phyloP scores from a whole-genome alignment of 2,113 vertebrate species.

The Hippopotamus amphibius region DNA sequence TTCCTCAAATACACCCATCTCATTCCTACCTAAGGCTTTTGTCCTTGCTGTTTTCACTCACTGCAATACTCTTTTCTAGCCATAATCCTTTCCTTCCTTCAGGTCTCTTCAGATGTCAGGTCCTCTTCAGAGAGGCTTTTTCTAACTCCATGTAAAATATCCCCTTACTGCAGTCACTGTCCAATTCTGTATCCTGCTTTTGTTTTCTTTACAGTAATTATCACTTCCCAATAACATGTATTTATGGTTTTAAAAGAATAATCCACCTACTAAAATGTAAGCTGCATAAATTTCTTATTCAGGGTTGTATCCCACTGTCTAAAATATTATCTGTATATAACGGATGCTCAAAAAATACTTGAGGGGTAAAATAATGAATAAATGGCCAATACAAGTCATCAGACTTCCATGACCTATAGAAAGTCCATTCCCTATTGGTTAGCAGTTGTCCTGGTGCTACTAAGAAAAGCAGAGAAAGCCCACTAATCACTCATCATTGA shows the following conservation, averaged over 20 bases:
- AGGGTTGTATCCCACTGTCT: background rate
- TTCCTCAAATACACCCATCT: background rate
- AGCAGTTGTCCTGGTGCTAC: background rate
- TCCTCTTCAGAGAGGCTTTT: background rate
- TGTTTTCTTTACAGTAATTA: background rate
- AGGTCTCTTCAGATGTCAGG: background rate
- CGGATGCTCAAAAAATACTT: background rate
- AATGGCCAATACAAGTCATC: background rate
- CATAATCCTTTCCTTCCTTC: background rate
- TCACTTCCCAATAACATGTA: background rate
- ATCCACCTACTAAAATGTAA: slow-evolving; percentile 5
- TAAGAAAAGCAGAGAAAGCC: background rate
- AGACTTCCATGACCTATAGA: background rate
- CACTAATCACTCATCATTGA: background rate
- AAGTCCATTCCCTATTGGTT: background rate
- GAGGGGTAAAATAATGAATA: background rate
- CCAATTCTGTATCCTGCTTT: background rate
- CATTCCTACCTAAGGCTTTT: background rate
- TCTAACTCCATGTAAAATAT: background rate
- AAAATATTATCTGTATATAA: background rate
- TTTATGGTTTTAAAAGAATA: background rate
- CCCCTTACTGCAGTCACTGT: background rate
- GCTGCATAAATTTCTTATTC: background rate
- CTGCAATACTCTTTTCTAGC: background rate
- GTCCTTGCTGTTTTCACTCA: background rate